A percentile compares a stretch with the other conserved stretches of the same genome.
Evolutionary conservation across 2,113 vertebrate species (phyloP).

Genomic region (Acanthochromis polyacanthus): DNA sequence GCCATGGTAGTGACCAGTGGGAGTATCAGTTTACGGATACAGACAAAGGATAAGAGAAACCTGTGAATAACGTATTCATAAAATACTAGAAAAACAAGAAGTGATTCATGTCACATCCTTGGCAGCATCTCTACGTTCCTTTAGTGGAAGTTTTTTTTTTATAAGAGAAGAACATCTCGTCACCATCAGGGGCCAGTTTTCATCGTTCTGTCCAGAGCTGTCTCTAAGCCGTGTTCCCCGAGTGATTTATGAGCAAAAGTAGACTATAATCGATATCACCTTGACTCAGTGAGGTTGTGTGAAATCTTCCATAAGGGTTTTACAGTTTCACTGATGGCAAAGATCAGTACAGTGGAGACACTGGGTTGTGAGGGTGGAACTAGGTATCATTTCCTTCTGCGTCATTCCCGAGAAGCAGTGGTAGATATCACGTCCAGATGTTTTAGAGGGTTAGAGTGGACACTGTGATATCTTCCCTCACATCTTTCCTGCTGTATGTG

Average conservation of each 20-base stretch:
- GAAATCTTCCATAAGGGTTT: conserved; percentile 22
- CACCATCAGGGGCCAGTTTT: conserved; percentile 50
- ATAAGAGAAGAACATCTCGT: conserved; percentile 7
- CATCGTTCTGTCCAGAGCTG: conserved; percentile 21
- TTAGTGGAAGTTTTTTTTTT: conserved; percentile 15
- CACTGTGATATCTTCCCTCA: conserved; percentile 3
- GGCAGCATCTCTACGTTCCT: conserved; percentile 36
- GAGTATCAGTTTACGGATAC: conserved; percentile 51
- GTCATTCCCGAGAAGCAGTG: conserved; percentile 32
- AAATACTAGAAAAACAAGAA: conserved; percentile 46
- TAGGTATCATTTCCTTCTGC: conserved; percentile 40
- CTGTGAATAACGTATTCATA: conserved; percentile 39
- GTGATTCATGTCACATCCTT: conserved; percentile 42
- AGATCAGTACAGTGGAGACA: conserved; percentile 45
- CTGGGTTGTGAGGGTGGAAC: conserved; percentile 28
- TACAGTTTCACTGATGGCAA: conserved; percentile 43
- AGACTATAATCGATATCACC: conserved; percentile 43
- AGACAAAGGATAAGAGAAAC: conserved; percentile 34
- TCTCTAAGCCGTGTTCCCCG: conserved; percentile 23
- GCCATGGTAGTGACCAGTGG: conserved; percentile 21
- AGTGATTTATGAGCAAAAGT: conserved; percentile 57
- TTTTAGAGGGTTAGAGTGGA: conserved; percentile 39
- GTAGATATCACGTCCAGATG: conserved; percentile 67
- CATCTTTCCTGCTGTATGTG: conserved; percentile 2
- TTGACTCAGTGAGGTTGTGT: conserved; percentile 26